Evolutionary conservation across 92 coral and sea anemone species (phyloP).

Genomic region (Porites divaricata): DNA sequence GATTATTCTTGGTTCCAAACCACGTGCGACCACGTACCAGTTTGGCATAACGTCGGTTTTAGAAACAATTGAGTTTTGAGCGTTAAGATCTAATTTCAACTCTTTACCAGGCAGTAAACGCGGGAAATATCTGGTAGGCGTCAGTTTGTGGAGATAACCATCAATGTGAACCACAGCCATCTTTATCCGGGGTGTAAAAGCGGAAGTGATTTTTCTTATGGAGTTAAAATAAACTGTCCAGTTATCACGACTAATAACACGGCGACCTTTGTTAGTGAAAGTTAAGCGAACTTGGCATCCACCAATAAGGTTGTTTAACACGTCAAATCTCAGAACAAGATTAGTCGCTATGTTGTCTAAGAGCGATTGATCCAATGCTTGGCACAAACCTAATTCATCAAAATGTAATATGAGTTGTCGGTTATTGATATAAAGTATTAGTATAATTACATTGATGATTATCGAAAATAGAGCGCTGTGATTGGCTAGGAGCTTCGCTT

Average conservation of each 20-base stretch:
- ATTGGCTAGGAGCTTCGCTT: too few relatives aligned
- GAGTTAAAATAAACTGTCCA: conserved; percentile 89
- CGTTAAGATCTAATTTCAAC: conserved; percentile 36
- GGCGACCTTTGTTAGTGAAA: conserved; percentile 77
- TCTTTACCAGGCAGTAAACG: conserved; percentile 16
- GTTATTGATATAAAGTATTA: too few relatives aligned
- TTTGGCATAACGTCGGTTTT: conserved; percentile 96
- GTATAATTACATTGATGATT: too few relatives aligned
- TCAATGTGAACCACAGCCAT: conserved; percentile 56
- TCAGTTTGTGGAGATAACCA: conserved; percentile 68
- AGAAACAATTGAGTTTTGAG: conserved; percentile 57
- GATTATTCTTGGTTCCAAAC: conserved; percentile 78
- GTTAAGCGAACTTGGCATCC: conserved; percentile 68
- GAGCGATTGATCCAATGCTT: conserved; percentile 66
- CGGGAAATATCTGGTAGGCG: conserved; percentile 51
- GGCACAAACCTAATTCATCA: conserved; percentile 37
- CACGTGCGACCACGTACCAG: conserved; percentile 80
- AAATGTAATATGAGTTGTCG: neutral
- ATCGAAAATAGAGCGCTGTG: too few relatives aligned
- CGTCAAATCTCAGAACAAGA: conserved; percentile 83
- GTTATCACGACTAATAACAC: conserved; percentile 56
- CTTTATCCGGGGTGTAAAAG: neutral
- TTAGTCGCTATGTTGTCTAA: conserved; percentile 82
- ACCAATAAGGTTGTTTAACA: conserved; percentile 77
- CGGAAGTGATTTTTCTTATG: conserved; percentile 64